Evolutionary conservation across 2,113 vertebrate genomes (phyloP).

Genomic region (Oreochromis tanganicae): DNA sequence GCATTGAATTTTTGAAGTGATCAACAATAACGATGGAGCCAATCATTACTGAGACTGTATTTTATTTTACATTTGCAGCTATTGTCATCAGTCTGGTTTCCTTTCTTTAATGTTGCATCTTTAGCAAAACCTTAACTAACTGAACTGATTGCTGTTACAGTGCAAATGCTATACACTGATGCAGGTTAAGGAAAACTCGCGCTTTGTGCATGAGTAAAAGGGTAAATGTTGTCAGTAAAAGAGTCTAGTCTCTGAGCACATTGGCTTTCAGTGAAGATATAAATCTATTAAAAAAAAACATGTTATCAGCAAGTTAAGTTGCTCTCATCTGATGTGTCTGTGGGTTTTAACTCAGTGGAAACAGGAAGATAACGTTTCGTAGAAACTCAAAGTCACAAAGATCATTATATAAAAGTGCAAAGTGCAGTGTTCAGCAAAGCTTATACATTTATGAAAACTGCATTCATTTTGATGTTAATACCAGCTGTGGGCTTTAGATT

Average conservation of each 20-base stretch:
- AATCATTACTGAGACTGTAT: not conserved
- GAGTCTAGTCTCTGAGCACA: not conserved
- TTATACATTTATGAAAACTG: not conserved
- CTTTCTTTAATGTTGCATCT: not conserved
- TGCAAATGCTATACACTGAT: rapidly evolving
- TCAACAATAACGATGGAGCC: too few relatives aligned
- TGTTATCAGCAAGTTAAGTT: not conserved
- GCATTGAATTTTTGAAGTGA: too few relatives aligned
- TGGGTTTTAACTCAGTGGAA: not conserved
- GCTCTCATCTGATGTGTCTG: not conserved
- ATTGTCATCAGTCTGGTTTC: not conserved
- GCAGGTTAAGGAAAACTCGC: not conserved
- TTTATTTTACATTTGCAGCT: not conserved
- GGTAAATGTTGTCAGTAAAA: not conserved
- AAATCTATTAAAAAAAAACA: not conserved
- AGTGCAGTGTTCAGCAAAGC: not conserved
- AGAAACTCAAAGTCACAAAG: not conserved
- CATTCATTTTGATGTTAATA: not conserved
- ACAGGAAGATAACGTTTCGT: rapidly evolving
- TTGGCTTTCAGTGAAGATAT: not conserved
- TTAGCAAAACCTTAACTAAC: not conserved
- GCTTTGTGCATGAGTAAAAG: not conserved
- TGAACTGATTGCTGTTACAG: not conserved
- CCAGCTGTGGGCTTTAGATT: not conserved
- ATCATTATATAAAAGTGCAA: not conserved